A percentile compares a stretch with the other conserved stretches of the same genome.
Evolutionary conservation across 2,888 invertebrate species (phyloP).

Genomic region (Trypoxylon attenuatum): DNA sequence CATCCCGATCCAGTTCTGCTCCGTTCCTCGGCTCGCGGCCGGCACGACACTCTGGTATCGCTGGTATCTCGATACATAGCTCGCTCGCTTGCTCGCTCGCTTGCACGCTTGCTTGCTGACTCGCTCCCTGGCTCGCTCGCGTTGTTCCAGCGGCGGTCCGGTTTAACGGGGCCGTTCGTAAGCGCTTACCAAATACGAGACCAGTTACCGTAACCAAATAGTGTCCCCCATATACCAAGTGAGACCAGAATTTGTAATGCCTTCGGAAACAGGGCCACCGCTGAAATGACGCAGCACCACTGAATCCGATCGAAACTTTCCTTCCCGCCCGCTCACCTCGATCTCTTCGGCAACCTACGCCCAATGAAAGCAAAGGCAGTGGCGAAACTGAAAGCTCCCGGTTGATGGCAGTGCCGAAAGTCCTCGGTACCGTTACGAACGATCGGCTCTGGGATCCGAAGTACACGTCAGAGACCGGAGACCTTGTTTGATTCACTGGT

Average conservation of each 20-base stretch:
- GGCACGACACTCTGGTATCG: neutral
- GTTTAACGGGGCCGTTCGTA: slow-evolving; percentile 1
- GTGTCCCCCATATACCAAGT: slow-evolving; percentile 10
- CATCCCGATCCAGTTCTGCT: neutral
- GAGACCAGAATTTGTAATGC: slow-evolving; percentile 33
- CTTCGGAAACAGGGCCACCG: slow-evolving; percentile 11
- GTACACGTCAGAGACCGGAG: too few relatives aligned
- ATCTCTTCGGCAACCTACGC: too few relatives aligned
- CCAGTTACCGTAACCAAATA: slow-evolving; percentile 22
- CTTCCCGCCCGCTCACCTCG: too few relatives aligned
- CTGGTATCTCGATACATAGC: slow-evolving; percentile 18
- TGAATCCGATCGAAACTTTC: neutral
- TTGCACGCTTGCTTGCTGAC: neutral
- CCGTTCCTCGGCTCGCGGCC: neutral
- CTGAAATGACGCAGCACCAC: neutral
- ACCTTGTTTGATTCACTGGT: too few relatives aligned
- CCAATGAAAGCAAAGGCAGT: neutral
- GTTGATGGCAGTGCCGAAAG: too few relatives aligned
- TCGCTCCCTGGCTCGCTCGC: slow-evolving; percentile 11
- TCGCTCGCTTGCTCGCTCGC: too few relatives aligned
- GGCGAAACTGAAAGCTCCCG: too few relatives aligned
- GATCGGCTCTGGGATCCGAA: too few relatives aligned
- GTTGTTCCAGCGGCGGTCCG: neutral
- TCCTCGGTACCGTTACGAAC: too few relatives aligned
- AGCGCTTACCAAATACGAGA: slow-evolving; percentile 38